Percentiles rank a stretch among this genome's conserved stretches.
Conservation (phyloP, 2,113 vertebrate genomes). For the Passer domesticus region DNA sequence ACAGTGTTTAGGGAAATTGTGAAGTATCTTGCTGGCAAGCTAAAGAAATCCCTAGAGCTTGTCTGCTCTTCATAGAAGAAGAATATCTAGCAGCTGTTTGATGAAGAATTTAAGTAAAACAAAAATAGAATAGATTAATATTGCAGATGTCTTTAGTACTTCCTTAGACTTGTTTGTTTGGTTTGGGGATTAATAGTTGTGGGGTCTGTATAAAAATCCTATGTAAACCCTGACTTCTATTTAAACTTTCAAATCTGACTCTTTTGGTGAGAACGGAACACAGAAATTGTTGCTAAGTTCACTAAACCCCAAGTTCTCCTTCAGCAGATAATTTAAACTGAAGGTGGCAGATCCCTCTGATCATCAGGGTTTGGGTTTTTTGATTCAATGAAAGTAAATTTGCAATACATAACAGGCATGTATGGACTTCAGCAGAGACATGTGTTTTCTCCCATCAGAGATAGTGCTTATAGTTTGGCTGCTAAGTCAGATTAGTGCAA, state of each 20-base stretch:
- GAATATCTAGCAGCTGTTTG: slow-evolving; percentile 23
- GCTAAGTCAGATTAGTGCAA: neutral
- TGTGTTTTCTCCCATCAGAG: neutral
- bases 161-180: slow-evolving; percentile 39
- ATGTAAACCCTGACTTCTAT: neutral
- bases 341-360: neutral
- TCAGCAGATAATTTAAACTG: neutral
- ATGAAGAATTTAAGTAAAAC: slow-evolving; percentile 38
- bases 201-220: neutral
- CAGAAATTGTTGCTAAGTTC: neutral
- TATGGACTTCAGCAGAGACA: neutral
- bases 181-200: neutral
- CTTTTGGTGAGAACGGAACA: neutral
- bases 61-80: slow-evolving; percentile 17
- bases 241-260: neutral
- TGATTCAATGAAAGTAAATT: neutral
- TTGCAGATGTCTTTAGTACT: slow-evolving; percentile 26
- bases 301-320: neutral
- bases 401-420: neutral
- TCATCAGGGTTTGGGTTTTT: neutral
- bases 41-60: neutral
- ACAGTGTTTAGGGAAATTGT: slow-evolving; percentile 6
- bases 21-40: slow-evolving; percentile 8
- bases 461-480: neutral
- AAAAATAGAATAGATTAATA: slow-evolving; percentile 43